Base-by-base conservation (phyloP, 2,797 vertebrate species). In the Sebastiscus albofasciatus region DNA sequence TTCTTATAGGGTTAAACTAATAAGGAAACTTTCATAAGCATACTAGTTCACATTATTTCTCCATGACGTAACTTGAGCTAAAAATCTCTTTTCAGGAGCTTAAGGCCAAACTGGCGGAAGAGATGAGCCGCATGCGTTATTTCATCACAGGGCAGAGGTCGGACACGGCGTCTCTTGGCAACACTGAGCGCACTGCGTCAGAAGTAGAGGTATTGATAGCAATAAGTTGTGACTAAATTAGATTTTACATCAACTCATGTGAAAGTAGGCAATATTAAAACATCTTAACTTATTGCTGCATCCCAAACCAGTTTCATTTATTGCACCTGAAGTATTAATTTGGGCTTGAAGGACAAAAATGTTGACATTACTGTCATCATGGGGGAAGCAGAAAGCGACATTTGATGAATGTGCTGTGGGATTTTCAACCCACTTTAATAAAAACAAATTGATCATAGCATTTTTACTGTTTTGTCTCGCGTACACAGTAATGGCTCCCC, bases 61-160 rank as follows among this genome's bases (percentile, higher is more conserved):
- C 39, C 34, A 60, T 22, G 42, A n/a, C 20, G 31, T 74, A 4
- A 62, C 75, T 39, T 65, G 26, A 75, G 12, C 2, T 49, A n/a
- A 65, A 42, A 54, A 36, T 73, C 7, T 83, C 2, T 83, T 55
- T 80, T 56, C 94, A 99, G 99, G 98, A 98, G 87, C 96, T 99
- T 68, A 97, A 98, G 66, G 79, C 84, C 13, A 96, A 95, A 82
- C 94, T 99, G 75, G 97, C 96, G 0, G 97, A 99, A 67, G 98
- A 99, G 93, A 97, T 99, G 0, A 96, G 95, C 72, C 94, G 97
- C 65, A 96, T 99, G 90, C 96, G 97, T 0, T 90, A 93, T 71
- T 97, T 99, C 89, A 96, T 98, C 55, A 96, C 97, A 0, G 97
- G 97, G 0, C 96, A 97, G 80, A 91, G 93, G 85, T 93, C 97